Conservation (phyloP, 2,113 vertebrate species). For the Natator depressus region DNA sequence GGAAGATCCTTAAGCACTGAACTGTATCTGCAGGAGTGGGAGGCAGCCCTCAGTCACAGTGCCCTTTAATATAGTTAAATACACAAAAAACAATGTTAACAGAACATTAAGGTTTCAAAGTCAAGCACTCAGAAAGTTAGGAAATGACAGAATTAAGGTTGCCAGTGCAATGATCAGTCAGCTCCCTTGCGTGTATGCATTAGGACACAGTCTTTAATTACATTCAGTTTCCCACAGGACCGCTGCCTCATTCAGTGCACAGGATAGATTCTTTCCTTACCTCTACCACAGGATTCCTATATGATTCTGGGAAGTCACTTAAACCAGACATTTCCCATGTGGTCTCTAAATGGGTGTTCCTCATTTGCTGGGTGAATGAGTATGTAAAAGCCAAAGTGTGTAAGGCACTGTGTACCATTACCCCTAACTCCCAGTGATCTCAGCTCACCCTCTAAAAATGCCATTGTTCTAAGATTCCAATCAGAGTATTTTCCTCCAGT, state of each 20-base stretch:
- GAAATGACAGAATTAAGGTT: not conserved
- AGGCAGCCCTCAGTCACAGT: not conserved
- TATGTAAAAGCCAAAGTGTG: not conserved
- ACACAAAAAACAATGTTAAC: not conserved
- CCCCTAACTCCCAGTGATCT: not conserved
- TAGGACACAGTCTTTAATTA: not conserved
- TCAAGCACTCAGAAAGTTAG: not conserved
- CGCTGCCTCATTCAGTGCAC: not conserved
- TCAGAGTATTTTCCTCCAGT: not conserved
- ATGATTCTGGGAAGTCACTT: fast-evolving
- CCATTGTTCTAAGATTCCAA: not conserved
- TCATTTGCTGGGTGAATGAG: not conserved
- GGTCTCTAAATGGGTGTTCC: fast-evolving
- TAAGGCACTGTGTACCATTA: not conserved
- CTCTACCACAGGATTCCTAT: not conserved
- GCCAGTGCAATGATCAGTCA: not conserved
- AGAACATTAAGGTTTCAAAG: not conserved
- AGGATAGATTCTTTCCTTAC: not conserved
- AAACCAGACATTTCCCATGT: not conserved
- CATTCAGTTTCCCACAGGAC: not conserved
- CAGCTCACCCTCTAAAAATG: not conserved
- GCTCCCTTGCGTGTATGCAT: not conserved
- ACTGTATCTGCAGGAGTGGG: not conserved
- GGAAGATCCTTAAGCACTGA: not conserved
- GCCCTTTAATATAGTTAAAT: not conserved